Base-by-base conservation (phyloP, 2,888 invertebrate genomes). In the Exephanes ischioxanthus region DNA sequence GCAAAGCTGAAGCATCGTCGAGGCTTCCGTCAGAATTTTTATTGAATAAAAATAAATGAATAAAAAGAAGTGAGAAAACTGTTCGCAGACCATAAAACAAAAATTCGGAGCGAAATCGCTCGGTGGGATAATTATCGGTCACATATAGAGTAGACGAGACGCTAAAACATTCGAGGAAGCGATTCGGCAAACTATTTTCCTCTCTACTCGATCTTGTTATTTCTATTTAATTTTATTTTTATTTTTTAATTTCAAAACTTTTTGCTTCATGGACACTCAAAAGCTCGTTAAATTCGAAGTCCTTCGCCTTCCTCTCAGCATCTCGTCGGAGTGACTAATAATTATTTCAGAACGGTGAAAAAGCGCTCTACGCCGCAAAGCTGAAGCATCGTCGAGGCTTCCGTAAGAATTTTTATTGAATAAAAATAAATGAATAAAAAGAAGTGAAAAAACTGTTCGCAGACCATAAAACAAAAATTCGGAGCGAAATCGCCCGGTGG, bases 271-370 rank as follows among this genome's bases (percentile, higher is more conserved):
- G n/a, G 22, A 55, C 19, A 22, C 55, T 55, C 22, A 19, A 55
- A 19, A 55, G 55, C 55, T 55, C 58, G 26, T 58, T 58, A 26
- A 73, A 55, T 73, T 66, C n/a, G 67, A 72, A 80, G 67, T 67
- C 67, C 73, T 72, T 26, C 58, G 58, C 26, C 45, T 0, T 26
- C 1, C 19, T 1, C 26, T 22, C 11, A 26, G 16, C 45, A 79
- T n/a, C 71, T 73, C 68, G 67, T 83, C 61, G 51, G 61, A 84
- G 75, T 84, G 72, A 81, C 68, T 73, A 77, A 82, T 58, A 63
- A 51, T 53, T 1, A n/a, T 68, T 61, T 45, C 48, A 30, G 51
- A 76, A 51, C 19, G 30, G 19, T 51, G 41, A 70, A 41, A 82
- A 77, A 6, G 7, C 19, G 22, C 45, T 0, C 45, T 16, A 3